phyloP scores from a whole-genome alignment of 2,888 invertebrate species.

The Ryuthela nishihirai region DNA sequence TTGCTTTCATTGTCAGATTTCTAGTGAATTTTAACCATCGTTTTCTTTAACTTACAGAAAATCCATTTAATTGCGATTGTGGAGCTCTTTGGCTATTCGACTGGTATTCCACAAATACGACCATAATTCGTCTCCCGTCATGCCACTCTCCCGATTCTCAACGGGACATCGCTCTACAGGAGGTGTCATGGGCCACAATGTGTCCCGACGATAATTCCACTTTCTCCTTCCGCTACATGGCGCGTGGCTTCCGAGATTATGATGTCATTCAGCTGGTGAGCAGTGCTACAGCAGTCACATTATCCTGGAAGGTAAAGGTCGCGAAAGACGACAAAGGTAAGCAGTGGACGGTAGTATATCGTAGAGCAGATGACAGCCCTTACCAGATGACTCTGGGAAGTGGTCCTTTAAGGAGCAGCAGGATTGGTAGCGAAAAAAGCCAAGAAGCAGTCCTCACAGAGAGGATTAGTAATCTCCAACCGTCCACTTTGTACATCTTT shows the following conservation, averaged over 20 bases:
- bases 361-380: slow-evolving; percentile 19
- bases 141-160: slow-evolving; percentile 10
- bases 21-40: no score
- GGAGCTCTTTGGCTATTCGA: slow-evolving; percentile 14
- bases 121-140: slow-evolving; percentile 4
- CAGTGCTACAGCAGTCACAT: slow-evolving; percentile 7
- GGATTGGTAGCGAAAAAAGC: not conserved
- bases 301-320: slow-evolving; percentile 12
- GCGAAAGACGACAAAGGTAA: not conserved
- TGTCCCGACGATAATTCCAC: slow-evolving; percentile 15
- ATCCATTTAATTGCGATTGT: slow-evolving; percentile 30
- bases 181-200: slow-evolving; percentile 5
- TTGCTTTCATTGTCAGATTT: no score
- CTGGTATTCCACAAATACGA: slow-evolving; percentile 5
- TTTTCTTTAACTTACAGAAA: slow-evolving; percentile 8
- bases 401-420: not conserved
- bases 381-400: slow-evolving; percentile 26
- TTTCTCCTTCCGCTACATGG: slow-evolving; percentile 10
- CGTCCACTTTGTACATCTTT: slow-evolving; percentile 11
- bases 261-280: slow-evolving; percentile 11
- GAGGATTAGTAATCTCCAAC: slow-evolving; percentile 2
- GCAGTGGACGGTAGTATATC: slow-evolving; percentile 24
- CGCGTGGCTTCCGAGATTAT: slow-evolving; percentile 10
- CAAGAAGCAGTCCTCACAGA: slow-evolving; percentile 8
- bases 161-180: not conserved